Conservation (phyloP, 2,888 invertebrate species). For the Sarcophaga subvicina region DNA sequence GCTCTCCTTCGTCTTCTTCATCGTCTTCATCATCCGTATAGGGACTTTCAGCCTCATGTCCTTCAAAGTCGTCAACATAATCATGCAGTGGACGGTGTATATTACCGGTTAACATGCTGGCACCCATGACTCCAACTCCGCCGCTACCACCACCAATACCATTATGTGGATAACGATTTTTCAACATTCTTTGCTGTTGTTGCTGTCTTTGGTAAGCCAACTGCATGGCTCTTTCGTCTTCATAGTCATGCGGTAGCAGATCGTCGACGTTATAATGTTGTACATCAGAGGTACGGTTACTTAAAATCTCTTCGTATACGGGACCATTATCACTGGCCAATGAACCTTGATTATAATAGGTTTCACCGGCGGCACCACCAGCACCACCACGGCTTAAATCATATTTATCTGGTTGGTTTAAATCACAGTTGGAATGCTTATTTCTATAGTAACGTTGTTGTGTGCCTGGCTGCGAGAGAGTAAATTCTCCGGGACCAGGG, state of each 20-base stretch:
- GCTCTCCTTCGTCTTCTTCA: slow-evolving; percentile 73
- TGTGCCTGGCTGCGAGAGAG: slow-evolving; percentile 55
- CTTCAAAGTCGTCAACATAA: slow-evolving; percentile 75
- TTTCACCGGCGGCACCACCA: slow-evolving; percentile 73
- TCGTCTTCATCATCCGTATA: slow-evolving; percentile 75
- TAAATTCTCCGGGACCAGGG: slow-evolving; percentile 67
- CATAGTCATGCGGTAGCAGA: slow-evolving; percentile 73
- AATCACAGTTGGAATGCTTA: slow-evolving; percentile 81
- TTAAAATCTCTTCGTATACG: slow-evolving; percentile 81
- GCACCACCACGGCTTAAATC: slow-evolving; percentile 68
- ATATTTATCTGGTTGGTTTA: slow-evolving; percentile 69
- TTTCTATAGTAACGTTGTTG: slow-evolving; percentile 78
- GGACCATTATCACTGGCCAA: slow-evolving; percentile 76
- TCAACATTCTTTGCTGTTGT: slow-evolving; percentile 73
- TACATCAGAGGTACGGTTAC: slow-evolving; percentile 79
- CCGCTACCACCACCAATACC: slow-evolving; percentile 54
- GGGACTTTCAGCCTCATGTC: slow-evolving; percentile 74
- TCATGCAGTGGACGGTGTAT: slow-evolving; percentile 49
- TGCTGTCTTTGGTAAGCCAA: slow-evolving; percentile 70
- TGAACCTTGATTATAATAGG: slow-evolving; percentile 79
- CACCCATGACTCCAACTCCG: slow-evolving; percentile 68
- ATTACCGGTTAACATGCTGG: slow-evolving; percentile 46
- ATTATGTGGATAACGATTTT: slow-evolving; percentile 70
- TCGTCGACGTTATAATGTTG: slow-evolving; percentile 78
- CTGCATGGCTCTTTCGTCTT: slow-evolving; percentile 72